Base-by-base conservation (phyloP, 2,888 invertebrate species). In the Melipona beecheii region DNA sequence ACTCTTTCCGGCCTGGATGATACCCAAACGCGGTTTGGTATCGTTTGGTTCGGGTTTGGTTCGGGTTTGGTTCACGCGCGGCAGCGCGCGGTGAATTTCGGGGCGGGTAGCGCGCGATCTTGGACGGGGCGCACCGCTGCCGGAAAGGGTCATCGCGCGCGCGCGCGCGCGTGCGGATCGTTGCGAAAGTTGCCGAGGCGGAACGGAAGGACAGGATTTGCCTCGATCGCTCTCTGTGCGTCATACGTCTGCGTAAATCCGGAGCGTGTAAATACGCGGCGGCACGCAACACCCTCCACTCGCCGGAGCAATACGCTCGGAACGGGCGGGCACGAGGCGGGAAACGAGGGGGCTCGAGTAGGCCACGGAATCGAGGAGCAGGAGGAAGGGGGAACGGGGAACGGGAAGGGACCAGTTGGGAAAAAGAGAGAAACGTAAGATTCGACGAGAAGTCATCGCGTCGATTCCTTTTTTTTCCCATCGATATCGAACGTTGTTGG, bases 161-260 rank as follows among this genome's bases (percentile, higher is more conserved):
- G 31, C 31, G 31, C 4, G 4, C 64, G 21, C 36, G 31, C 36
- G 36, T 13, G 31, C 31, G 31, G 31, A 31, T 4, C 9, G 21
- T 9, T 21, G 56, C 58, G 58, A 65, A 60, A 36, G 36, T 66
- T 24, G 68, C 4, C 17, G 17, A 27, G 75, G 75, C 64, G 83
- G 81, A 85, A 77, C 78, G 89, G 86, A 87, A 89, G 86, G 87
- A 87, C 88, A 88, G 89, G 89, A 89, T 91, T 91, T 92, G 88
- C 89, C 87, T 89, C 90, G 89, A 85, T 88, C 84, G 81, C 89
- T 60, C 60, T 60, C 89, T 90, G 91, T 92, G 87, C 91, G 92
- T 91, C 91, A 91, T 83, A 84, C 87, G 90, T 91, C 90, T 89
- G 85, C 87, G 89, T 89, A 91, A 91, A 92, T 91, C 91, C 92